phyloP scores from a whole-genome alignment of 2,113 vertebrate genomes.

The Machaerirhynchus nigripectus region DNA sequence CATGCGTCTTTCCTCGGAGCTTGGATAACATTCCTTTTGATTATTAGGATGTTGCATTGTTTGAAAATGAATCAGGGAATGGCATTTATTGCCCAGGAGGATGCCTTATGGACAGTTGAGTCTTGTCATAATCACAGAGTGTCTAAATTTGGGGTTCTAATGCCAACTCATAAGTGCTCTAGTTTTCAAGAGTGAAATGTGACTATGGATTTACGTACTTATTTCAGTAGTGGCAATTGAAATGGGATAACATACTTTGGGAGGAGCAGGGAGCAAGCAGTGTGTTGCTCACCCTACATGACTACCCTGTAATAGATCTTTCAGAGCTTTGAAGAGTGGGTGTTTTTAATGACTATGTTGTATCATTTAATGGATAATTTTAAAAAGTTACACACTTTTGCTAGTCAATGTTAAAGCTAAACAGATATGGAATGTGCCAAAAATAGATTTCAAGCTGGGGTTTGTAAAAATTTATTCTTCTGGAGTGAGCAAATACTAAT shows the following conservation, averaged over 20 bases:
- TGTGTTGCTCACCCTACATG: background rate
- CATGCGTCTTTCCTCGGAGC: background rate
- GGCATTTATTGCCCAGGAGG: background rate
- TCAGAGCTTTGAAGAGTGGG: background rate
- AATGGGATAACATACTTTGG: background rate
- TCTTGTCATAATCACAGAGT: background rate
- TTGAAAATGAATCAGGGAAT: background rate
- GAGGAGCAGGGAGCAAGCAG: background rate
- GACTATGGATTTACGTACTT: background rate
- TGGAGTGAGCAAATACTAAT: background rate
- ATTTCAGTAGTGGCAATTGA: background rate
- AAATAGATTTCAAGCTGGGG: background rate
- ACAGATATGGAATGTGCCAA: background rate
- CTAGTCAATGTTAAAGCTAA: background rate
- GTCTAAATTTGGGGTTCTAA: background rate
- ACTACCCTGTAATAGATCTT: background rate
- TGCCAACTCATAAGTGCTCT: background rate
- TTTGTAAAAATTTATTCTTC: background rate
- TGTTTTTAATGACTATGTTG: background rate
- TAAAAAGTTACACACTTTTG: background rate
- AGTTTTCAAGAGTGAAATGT: background rate
- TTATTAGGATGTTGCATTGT: constrained; percentile 12
- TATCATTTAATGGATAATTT: background rate
- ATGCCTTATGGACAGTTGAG: background rate
- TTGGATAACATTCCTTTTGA: constrained; percentile 15